phyloP scores from a whole-genome alignment of 2,113 vertebrate genomes.

The Cnemophilus loriae region DNA sequence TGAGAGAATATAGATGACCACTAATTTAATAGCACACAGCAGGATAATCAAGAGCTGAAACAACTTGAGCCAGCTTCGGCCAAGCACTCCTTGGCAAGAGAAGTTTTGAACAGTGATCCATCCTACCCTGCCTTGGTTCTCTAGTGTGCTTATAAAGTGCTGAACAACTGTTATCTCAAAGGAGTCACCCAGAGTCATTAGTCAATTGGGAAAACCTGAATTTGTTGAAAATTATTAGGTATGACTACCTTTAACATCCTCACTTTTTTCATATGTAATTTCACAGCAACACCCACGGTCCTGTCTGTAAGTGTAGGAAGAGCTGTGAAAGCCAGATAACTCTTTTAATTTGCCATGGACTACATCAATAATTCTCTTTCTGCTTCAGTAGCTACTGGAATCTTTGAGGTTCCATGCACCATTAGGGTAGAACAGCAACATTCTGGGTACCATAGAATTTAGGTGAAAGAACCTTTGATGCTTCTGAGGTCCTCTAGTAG shows the following conservation, averaged over 20 bases:
- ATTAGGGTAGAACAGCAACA: not conserved
- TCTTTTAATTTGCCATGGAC: not conserved
- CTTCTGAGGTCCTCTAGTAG: not conserved
- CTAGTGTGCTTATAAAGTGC: not conserved
- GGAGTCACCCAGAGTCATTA: not conserved
- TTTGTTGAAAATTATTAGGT: not conserved
- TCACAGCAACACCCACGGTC: not conserved
- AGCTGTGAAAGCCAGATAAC: not conserved
- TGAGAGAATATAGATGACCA: not conserved
- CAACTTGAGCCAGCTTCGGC: not conserved
- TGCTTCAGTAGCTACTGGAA: not conserved
- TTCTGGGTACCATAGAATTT: not conserved
- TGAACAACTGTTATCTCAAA: not conserved
- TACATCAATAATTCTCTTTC: not conserved
- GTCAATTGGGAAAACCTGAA: not conserved
- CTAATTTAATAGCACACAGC: not conserved
- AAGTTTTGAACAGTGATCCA: not conserved
- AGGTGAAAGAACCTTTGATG: not conserved
- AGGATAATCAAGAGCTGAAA: not conserved
- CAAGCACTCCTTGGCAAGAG: not conserved
- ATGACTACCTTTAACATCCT: not conserved
- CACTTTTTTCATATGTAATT: not conserved
- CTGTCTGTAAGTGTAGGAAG: not conserved
- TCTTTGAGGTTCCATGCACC: not conserved
- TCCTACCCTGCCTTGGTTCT: not conserved